Percentiles rank a stretch among this genome's conserved stretches.
Conservation (phyloP, 1,140 invertebrate genomes). For the Pteromalus puparum region DNA sequence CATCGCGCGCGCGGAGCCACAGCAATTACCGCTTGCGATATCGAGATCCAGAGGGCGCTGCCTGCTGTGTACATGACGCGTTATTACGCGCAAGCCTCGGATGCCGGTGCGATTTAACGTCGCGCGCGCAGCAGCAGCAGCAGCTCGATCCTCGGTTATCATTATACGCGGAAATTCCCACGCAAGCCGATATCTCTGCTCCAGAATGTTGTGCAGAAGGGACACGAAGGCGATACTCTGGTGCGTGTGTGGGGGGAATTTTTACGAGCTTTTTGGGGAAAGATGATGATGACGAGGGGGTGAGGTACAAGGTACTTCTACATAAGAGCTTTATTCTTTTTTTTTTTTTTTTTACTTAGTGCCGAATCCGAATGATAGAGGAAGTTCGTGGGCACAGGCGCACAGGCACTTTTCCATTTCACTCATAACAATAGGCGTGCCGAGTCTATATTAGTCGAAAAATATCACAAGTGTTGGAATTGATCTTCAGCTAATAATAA, state of each 20-base stretch:
- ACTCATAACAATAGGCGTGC: too few species aligned
- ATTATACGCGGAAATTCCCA: neutral
- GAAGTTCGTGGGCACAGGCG: too few species aligned
- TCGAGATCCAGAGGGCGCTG: neutral
- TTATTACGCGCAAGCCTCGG: neutral
- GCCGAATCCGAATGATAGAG: too few species aligned
- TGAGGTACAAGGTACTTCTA: too few species aligned
- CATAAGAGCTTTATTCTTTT: too few species aligned
- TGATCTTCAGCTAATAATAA: too few species aligned
- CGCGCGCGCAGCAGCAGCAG: neutral
- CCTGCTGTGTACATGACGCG: neutral
- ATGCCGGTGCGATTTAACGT: neutral
- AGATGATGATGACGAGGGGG: too few species aligned
- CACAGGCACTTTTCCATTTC: too few species aligned
- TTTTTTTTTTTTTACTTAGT: too few species aligned
- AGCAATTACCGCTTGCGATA: constrained; percentile 14
- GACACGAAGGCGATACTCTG: neutral
- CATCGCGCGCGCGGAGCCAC: neutral
- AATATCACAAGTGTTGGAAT: too few species aligned
- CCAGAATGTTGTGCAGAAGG: neutral
- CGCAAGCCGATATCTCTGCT: neutral
- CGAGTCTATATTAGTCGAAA: too few species aligned
- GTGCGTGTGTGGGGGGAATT: neutral
- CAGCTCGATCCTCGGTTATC: neutral
- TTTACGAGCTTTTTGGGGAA: neutral